Evolutionary conservation across 2,797 vertebrate species (phyloP).

Genomic region (Limosa lapponica): DNA sequence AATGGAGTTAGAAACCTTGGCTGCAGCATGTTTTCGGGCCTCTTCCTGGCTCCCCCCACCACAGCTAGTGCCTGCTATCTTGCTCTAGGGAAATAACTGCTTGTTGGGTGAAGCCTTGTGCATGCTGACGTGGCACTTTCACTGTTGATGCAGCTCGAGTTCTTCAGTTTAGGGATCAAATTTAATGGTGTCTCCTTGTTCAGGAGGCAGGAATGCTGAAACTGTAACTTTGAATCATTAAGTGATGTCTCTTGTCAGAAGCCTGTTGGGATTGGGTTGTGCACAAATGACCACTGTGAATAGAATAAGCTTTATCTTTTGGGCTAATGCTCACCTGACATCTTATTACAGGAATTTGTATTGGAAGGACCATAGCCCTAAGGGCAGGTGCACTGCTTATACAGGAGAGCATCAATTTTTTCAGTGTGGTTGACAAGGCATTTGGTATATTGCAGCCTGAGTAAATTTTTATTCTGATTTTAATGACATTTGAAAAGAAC

Average conservation of each 20-base stretch:
- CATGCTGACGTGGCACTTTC: background rate
- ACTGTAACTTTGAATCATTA: background rate
- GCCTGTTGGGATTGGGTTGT: background rate
- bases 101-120: background rate
- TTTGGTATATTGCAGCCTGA: background rate
- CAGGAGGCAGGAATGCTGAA: background rate
- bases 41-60: background rate
- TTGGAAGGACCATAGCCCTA: background rate
- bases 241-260: background rate
- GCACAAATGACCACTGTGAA: background rate
- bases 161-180: background rate
- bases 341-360: background rate
- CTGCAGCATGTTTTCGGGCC: background rate
- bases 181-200: background rate
- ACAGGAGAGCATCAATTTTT: background rate
- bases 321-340: background rate
- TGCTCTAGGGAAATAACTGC: background rate
- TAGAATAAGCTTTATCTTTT: background rate
- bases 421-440: background rate
- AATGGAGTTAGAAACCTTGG: background rate
- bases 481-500: background rate
- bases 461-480: background rate
- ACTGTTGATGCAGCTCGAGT: background rate
- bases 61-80: background rate
- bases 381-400: background rate